phyloP scores from a whole-genome alignment of 2,888 invertebrate species.

The Ophioninae sp. region DNA sequence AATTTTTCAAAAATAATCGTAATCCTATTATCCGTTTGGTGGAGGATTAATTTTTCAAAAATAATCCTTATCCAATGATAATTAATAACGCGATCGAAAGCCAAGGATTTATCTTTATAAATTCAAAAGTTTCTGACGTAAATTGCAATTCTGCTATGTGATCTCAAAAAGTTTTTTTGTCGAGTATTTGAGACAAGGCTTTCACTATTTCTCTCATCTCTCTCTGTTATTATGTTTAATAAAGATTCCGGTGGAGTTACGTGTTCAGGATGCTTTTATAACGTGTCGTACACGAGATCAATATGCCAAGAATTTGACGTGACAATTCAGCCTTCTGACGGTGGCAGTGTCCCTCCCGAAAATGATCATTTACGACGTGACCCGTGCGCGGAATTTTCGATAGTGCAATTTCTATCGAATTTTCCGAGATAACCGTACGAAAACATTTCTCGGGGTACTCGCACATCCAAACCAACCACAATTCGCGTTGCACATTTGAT shows the following conservation, averaged over 20 bases:
- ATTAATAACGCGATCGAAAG: too few relatives aligned
- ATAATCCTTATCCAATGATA: too few relatives aligned
- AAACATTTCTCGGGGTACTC: not conserved
- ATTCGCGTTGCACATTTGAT: too few relatives aligned
- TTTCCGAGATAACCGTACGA: not conserved
- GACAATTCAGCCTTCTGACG: constrained; percentile 1
- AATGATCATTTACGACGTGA: not conserved
- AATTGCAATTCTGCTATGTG: constrained; percentile 11
- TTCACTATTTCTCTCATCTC: not conserved
- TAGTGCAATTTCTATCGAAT: not conserved
- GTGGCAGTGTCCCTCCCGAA: not conserved
- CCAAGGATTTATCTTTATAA: too few relatives aligned
- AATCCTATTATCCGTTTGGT: too few relatives aligned
- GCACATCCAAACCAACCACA: too few relatives aligned
- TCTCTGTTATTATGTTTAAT: constrained; percentile 27
- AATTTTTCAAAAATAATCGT: too few relatives aligned
- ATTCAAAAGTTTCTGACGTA: not conserved
- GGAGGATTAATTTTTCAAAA: too few relatives aligned
- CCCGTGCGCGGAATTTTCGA: constrained; percentile 3
- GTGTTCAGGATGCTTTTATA: constrained; percentile 41
- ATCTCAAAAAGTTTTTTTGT: constrained; percentile 14
- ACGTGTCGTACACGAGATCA: constrained; percentile 51
- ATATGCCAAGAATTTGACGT: constrained; percentile 47
- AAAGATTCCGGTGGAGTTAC: constrained; percentile 47
- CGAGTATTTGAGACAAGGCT: not conserved